Evolutionary conservation across 2,888 invertebrate species (phyloP).

Genomic region (Yponomeuta cagnagella): DNA sequence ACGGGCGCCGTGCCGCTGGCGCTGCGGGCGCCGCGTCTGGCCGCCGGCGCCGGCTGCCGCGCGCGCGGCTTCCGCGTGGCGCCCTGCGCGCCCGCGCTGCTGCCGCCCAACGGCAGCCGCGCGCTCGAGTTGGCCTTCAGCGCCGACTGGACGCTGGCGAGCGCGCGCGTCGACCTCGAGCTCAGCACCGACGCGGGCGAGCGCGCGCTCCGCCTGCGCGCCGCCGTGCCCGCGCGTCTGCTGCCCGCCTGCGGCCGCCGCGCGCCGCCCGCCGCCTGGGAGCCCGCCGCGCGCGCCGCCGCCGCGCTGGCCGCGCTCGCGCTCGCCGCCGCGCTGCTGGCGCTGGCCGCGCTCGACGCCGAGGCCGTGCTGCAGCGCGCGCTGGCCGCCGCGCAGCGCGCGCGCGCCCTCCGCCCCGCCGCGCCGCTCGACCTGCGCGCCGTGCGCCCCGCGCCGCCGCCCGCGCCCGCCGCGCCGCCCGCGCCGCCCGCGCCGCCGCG

Average conservation of each 20-base stretch:
- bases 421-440: slow-evolving; percentile 22
- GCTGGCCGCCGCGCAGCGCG: slow-evolving; percentile 41
- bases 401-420: slow-evolving; percentile 30
- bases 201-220: slow-evolving; percentile 35
- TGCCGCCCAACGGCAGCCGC: slow-evolving; percentile 32
- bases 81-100: slow-evolving; percentile 49
- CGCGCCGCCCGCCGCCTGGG: slow-evolving; percentile 66
- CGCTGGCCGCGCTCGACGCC: slow-evolving; percentile 24
- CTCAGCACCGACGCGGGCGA: slow-evolving; percentile 34
- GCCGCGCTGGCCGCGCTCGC: slow-evolving; percentile 74
- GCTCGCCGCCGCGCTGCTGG: slow-evolving; percentile 60
- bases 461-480: slow-evolving; percentile 19
- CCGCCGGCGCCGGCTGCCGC: slow-evolving; percentile 78
- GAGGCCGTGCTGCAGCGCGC: slow-evolving; percentile 41
- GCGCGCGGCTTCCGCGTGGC: slow-evolving; percentile 52
- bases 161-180: slow-evolving; percentile 34
- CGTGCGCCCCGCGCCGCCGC: background rate
- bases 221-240: slow-evolving; percentile 38
- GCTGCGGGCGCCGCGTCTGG: slow-evolving; percentile 66
- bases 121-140: slow-evolving; percentile 35
- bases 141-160: slow-evolving; percentile 52
- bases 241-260: slow-evolving; percentile 39
- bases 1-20: slow-evolving; percentile 92
- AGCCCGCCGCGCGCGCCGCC: slow-evolving; percentile 29
- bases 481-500: slow-evolving; percentile 20